Conservation (phyloP, 2,797 vertebrate species). For the Simalia tracyae region DNA sequence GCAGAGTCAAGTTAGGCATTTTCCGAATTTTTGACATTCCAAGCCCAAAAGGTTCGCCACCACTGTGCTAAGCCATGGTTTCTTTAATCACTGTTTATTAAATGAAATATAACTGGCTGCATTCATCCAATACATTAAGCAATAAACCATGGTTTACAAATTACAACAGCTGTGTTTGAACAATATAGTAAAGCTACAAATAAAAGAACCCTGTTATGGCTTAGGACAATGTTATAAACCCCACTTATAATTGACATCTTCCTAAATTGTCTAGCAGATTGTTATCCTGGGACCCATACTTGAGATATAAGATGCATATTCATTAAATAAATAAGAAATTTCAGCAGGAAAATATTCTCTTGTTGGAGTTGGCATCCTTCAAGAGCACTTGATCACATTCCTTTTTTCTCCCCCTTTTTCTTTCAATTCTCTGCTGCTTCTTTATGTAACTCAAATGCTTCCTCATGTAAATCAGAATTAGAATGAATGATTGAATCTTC, state of each 20-base stretch:
- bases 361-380: not conserved
- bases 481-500: conserved; percentile 31
- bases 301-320: not conserved
- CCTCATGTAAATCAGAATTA: conserved; percentile 36
- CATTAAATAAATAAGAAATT: not conserved
- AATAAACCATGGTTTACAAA: not conserved
- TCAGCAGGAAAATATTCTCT: not conserved
- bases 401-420: not conserved
- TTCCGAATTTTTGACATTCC: no score
- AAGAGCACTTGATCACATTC: not conserved
- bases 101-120: not conserved
- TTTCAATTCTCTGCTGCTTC: not conserved
- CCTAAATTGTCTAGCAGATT: not conserved
- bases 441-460: conserved; percentile 44
- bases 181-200: not conserved
- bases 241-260: not conserved
- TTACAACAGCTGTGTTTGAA: not conserved
- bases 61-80: not conserved
- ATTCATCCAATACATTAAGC: not conserved
- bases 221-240: not conserved
- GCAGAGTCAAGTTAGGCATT: no score
- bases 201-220: not conserved
- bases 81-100: not conserved
- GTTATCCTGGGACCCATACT: not conserved
- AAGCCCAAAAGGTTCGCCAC: no score